Base-by-base conservation (phyloP, 2,113 vertebrate genomes). In the Eolophus roseicapilla region DNA sequence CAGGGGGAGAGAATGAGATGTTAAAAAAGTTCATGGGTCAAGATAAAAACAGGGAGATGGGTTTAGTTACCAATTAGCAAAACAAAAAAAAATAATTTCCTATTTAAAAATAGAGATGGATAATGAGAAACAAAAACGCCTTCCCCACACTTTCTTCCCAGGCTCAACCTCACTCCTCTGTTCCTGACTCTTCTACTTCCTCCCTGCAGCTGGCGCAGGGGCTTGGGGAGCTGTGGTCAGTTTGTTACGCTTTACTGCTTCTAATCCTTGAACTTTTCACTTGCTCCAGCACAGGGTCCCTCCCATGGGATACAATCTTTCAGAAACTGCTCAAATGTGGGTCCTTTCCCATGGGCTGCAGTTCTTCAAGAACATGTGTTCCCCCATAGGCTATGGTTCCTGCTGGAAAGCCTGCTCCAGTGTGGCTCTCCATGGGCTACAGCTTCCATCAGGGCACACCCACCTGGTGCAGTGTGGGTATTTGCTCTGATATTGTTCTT, bases 131-230 rank as follows among this genome's bases (percentile, higher is more conserved):
- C 6, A 88, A 47, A 82, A 52, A 0, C 4, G 50, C 6, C 2
- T 44, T 46, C 4, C 8, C 7, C 7, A 39, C 8, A 9, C 29
- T 11, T 28, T 16, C 15, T 83, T 35, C 43, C 6, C 7, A 76
- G 62, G 43, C 17, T 76, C 37, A 91, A 10, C 3, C 7, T 86
- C 18, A 8, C 10, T 55, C n/a, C 13, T 60, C 77, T 6, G 2
- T 43, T 90, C 53, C 17, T 8, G 23, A 2, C 5, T 37, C 5
- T 69, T 37, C 49, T 17, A 25, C 5, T 2, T 12, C 1, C 3
- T n/a, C 9, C 4, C 7, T 8, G 1, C 1, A 2, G 28, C 1
- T 44, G 35, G 43, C 25, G 41, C 7, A 41, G 31, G 3, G 2
- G 3, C 3, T 10, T 25, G 28, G 5, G 24, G 18, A 5, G 0